A percentile compares a stretch with the other conserved stretches of the same genome.
phyloP scores from a whole-genome alignment of 2,797 vertebrate genomes.

The Cryptoprocta ferox region DNA sequence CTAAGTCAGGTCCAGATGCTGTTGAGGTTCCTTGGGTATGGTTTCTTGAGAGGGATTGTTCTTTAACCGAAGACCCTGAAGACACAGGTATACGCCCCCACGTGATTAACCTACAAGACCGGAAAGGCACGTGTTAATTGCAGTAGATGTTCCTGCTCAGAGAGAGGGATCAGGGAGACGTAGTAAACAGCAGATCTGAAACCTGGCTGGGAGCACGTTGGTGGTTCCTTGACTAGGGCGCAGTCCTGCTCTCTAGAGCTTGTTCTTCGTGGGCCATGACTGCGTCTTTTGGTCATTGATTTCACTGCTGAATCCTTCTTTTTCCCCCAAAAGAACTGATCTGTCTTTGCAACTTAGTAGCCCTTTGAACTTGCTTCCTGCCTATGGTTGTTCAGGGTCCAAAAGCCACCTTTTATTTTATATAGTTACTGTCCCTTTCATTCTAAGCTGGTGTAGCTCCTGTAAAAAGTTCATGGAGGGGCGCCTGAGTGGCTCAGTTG shows the following conservation, averaged over 20 bases:
- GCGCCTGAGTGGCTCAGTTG: too few relatives aligned
- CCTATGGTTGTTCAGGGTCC: not conserved
- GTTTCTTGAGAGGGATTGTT: slow-evolving; percentile 13
- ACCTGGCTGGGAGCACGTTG: not conserved
- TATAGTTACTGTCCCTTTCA: not conserved
- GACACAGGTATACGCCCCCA: not conserved
- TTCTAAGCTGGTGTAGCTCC: not conserved
- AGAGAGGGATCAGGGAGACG: not conserved
- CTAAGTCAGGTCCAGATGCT: not conserved
- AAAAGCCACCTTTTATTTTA: not conserved
- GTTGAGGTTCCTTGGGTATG: not conserved
- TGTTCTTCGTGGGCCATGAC: not conserved
- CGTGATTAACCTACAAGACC: not conserved
- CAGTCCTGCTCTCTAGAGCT: not conserved
- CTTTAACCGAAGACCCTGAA: not conserved
- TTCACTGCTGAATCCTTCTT: not conserved
- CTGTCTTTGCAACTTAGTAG: not conserved
- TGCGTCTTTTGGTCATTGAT: not conserved
- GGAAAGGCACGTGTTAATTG: not conserved
- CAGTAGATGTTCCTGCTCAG: not conserved
- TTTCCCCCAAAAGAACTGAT: not conserved
- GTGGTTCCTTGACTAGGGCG: not conserved
- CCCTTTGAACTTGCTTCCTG: not conserved
- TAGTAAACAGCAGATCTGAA: not conserved
- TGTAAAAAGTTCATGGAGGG: not conserved